phyloP scores from a whole-genome alignment of 2,888 invertebrate species.

The Mellilla xanthometata region DNA sequence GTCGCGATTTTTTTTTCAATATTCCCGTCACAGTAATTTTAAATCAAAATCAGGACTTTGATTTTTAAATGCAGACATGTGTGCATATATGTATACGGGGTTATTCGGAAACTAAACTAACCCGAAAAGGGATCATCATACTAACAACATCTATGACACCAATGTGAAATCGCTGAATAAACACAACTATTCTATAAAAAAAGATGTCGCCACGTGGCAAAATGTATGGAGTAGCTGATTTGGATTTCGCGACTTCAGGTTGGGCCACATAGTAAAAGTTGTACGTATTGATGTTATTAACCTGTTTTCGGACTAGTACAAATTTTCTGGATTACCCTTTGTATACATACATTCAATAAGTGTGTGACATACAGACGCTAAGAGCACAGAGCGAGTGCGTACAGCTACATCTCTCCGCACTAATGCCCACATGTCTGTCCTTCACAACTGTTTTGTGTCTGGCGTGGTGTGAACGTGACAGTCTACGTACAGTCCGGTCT shows the following conservation, averaged over 20 bases:
- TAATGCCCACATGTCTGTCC: constrained; percentile 9
- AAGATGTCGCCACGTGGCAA: too few species aligned
- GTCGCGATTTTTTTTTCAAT: neutral
- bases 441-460: constrained; percentile 13
- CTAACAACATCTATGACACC: too few species aligned
- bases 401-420: constrained; percentile 2
- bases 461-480: neutral
- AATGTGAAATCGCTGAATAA: too few species aligned
- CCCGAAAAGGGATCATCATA: too few species aligned
- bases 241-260: too few species aligned
- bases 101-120: too few species aligned
- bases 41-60: constrained; percentile 1
- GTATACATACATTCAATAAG: neutral
- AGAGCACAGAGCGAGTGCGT: constrained; percentile 2
- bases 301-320: too few species aligned
- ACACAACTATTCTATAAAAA: too few species aligned
- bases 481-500: constrained; percentile 13
- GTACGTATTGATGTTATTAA: too few species aligned
- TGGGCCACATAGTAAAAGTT: too few species aligned
- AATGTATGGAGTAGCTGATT: too few species aligned
- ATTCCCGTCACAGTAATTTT: neutral
- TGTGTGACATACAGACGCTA: constrained; percentile 1
- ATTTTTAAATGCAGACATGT: constrained; percentile 1
- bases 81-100: constrained; percentile 2
- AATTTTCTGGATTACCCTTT: neutral